phyloP scores from a whole-genome alignment of 1,140 invertebrate genomes.

The Mercenaria mercenaria region DNA sequence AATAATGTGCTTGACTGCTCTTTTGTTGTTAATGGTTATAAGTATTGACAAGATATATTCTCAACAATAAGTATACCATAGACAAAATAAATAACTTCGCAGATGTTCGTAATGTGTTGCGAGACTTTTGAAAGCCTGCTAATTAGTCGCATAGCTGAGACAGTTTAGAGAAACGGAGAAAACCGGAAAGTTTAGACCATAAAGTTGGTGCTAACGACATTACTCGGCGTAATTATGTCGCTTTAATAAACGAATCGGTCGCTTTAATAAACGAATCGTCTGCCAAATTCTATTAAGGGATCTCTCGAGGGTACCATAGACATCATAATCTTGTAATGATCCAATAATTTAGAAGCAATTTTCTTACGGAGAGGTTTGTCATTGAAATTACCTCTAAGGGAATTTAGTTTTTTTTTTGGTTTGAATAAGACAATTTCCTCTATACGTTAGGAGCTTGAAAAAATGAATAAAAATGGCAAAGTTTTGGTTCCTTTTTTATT shows the following conservation, averaged over 20 bases:
- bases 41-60: too few relatives aligned
- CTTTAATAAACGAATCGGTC: slow-evolving; percentile 50
- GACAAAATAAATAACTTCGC: too few relatives aligned
- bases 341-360: slow-evolving; percentile 48
- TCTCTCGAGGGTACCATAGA: slow-evolving; percentile 31
- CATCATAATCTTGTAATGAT: slow-evolving; percentile 46
- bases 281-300: slow-evolving; percentile 52
- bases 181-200: slow-evolving; percentile 33
- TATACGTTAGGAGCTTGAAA: too few relatives aligned
- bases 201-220: slow-evolving; percentile 46
- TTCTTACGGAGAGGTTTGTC: background rate
- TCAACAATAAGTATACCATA: too few relatives aligned
- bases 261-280: slow-evolving; percentile 53
- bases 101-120: background rate
- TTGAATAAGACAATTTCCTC: too few relatives aligned
- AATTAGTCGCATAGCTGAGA: background rate
- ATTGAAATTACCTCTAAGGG: background rate
- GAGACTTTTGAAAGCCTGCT: background rate
- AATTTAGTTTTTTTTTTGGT: too few relatives aligned
- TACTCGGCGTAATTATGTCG: slow-evolving; percentile 25
- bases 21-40: too few relatives aligned
- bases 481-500: too few relatives aligned
- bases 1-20: too few relatives aligned
- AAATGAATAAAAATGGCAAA: too few relatives aligned
- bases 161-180: background rate